These are phyloP conservation scores for Maylandia zebra DNA, from an alignment of 2,113 vertebrate genomes.

Conservation along the genomic window DNA sequence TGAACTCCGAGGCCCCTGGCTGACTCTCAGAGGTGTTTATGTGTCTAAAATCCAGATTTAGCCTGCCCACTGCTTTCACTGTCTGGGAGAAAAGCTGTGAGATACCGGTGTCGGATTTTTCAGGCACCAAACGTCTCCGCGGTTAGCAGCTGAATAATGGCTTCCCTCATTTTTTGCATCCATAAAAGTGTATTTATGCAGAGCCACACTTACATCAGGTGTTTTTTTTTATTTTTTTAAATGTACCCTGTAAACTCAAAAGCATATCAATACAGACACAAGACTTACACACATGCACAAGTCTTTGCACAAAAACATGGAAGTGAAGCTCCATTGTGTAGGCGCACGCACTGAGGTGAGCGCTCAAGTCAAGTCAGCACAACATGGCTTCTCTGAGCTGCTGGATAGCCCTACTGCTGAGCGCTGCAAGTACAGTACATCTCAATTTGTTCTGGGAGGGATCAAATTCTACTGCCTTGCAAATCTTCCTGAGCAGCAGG, in stretches of 20 bases:
- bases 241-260: neutral
- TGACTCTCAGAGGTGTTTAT: slow-evolving; percentile 42
- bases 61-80: neutral
- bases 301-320: neutral
- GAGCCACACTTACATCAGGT: neutral
- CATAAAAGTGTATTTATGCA: neutral
- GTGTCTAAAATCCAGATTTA: slow-evolving; percentile 27
- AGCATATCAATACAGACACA: neutral
- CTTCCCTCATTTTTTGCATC: neutral
- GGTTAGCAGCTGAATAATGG: neutral
- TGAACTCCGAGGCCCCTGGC: slow-evolving; percentile 33
- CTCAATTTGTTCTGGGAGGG: slow-evolving; percentile 61
- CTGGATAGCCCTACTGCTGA: slow-evolving; percentile 58
- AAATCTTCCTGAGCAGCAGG: slow-evolving; percentile 46
- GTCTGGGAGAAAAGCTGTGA: neutral
- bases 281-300: neutral
- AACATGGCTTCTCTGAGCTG: slow-evolving; percentile 44
- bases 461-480: slow-evolving; percentile 64
- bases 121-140: neutral
- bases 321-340: slow-evolving; percentile 38
- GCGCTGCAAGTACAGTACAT: slow-evolving; percentile 61
- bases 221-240: neutral
- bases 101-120: neutral
- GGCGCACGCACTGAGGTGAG: slow-evolving; percentile 16
- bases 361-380: slow-evolving; percentile 59